Conservation (phyloP, 2,888 invertebrate genomes). For the Drosophila borealis region DNA sequence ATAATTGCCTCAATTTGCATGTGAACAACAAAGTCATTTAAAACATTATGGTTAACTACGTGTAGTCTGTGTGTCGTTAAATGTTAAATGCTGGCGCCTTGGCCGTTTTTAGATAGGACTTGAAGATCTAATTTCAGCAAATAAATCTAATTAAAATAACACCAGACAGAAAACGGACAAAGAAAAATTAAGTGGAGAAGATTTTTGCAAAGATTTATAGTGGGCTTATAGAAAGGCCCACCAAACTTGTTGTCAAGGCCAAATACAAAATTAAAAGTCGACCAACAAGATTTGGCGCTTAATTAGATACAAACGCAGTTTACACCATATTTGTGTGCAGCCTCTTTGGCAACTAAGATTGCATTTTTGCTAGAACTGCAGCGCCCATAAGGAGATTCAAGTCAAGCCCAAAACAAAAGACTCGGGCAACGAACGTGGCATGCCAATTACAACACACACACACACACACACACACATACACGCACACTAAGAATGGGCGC, state of each 20-base stretch:
- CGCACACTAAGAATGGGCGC: slow-evolving; percentile 6
- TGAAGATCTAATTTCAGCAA: slow-evolving; percentile 20
- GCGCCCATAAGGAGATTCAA: slow-evolving; percentile 52
- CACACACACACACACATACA: neutral
- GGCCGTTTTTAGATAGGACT: slow-evolving; percentile 40
- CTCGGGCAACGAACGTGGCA: slow-evolving; percentile 56
- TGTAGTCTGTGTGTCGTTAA: slow-evolving; percentile 31
- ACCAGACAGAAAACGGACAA: slow-evolving; percentile 1
- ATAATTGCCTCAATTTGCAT: slow-evolving; percentile 77
- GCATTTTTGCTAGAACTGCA: neutral
- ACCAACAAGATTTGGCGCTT: slow-evolving; percentile 18
- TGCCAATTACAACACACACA: slow-evolving; percentile 23
- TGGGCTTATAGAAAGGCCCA: slow-evolving; percentile 8
- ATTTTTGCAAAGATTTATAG: slow-evolving; percentile 1
- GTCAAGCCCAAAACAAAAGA: slow-evolving; percentile 51
- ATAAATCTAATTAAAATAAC: slow-evolving; percentile 41
- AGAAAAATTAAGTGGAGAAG: neutral
- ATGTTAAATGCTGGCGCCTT: slow-evolving; percentile 53
- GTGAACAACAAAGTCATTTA: slow-evolving; percentile 55
- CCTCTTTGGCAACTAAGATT: neutral
- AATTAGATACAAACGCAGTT: slow-evolving; percentile 42
- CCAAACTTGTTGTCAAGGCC: slow-evolving; percentile 24
- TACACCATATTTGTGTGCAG: slow-evolving; percentile 33
- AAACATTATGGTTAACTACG: slow-evolving; percentile 30
- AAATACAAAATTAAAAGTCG: slow-evolving; percentile 8